These are phyloP conservation scores for Thamnophis elegans DNA, from an alignment of 2,797 vertebrate genomes.

Conservation along the genomic window DNA sequence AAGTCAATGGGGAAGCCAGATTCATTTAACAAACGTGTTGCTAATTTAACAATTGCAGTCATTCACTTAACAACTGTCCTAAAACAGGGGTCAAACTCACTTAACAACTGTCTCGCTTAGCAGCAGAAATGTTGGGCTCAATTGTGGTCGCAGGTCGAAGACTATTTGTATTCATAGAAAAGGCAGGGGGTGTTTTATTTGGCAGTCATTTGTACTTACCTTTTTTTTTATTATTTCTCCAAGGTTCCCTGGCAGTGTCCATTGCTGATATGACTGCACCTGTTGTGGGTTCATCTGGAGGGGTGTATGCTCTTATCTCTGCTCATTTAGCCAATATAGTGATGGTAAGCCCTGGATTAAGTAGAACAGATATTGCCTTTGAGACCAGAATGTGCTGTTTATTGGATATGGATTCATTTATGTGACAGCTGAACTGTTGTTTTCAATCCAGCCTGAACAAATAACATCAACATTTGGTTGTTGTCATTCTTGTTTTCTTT, in stretches of 20 bases:
- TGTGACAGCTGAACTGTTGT: neutral
- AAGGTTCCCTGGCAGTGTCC: constrained; percentile 92
- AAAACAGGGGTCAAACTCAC: neutral
- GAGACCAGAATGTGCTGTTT: neutral
- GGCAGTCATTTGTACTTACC: constrained; percentile 6
- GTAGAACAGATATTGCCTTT: neutral
- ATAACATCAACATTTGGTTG: neutral
- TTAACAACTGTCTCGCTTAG: neutral
- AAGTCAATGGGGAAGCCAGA: neutral
- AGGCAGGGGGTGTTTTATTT: constrained; percentile 10
- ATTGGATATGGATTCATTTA: neutral
- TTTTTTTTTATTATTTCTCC: constrained; percentile 42
- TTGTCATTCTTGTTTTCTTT: neutral
- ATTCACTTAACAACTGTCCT: neutral
- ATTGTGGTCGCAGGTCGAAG: neutral
- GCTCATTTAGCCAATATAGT: constrained; percentile 97
- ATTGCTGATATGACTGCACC: constrained; percentile 96
- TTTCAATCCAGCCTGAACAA: neutral
- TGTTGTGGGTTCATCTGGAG: constrained; percentile 93
- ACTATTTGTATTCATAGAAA: neutral
- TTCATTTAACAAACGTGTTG: neutral
- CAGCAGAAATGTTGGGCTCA: neutral
- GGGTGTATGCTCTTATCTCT: constrained; percentile 96
- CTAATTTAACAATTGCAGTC: neutral
- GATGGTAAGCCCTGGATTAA: constrained; percentile 81